A percentile compares a stretch with the other conserved stretches of the same genome.
Evolutionary conservation across 2,113 vertebrate genomes (phyloP).

Genomic region (Sinocyclocheilus rhinocerous): DNA sequence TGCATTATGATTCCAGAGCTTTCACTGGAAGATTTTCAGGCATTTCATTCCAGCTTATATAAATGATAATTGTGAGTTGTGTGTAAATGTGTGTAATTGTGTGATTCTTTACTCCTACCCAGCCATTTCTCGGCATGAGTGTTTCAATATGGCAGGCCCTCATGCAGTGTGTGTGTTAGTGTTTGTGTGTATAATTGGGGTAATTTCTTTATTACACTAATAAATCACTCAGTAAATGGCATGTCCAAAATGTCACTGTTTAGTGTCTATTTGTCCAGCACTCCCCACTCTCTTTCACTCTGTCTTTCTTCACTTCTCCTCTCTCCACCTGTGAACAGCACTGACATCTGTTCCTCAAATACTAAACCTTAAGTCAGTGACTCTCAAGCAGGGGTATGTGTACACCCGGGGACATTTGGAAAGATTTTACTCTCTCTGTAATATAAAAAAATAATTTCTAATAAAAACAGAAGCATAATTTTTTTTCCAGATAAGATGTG

Average conservation of each 20-base stretch:
- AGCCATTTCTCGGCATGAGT: slow-evolving; percentile 24
- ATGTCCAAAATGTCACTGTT: slow-evolving; percentile 57
- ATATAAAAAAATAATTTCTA: no score
- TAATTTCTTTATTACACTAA: slow-evolving; percentile 62
- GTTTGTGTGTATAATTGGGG: slow-evolving; percentile 55
- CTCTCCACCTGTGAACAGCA: slow-evolving; percentile 40
- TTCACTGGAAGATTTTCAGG: slow-evolving; percentile 2
- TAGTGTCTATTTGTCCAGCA: slow-evolving; percentile 48
- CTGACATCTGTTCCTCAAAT: slow-evolving; percentile 36
- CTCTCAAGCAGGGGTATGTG: not conserved
- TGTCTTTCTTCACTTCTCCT: slow-evolving; percentile 37
- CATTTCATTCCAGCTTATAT: slow-evolving; percentile 3
- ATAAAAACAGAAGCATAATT: not conserved
- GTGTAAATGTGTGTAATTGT: slow-evolving; percentile 34
- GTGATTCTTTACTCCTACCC: slow-evolving; percentile 29
- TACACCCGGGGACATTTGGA: not conserved
- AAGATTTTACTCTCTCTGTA: not conserved
- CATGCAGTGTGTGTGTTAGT: slow-evolving; percentile 26
- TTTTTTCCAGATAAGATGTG: not conserved
- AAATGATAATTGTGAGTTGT: slow-evolving; percentile 19
- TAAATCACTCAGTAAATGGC: slow-evolving; percentile 54
- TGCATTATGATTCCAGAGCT: slow-evolving; percentile 17
- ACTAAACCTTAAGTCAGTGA: slow-evolving; percentile 10
- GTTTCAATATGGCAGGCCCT: slow-evolving; percentile 40
- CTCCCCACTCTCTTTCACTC: slow-evolving; percentile 24